Percentiles rank a stretch among this genome's conserved stretches.
phyloP scores from a whole-genome alignment of 2,113 vertebrate genomes.

The Cercopithecus mona region DNA sequence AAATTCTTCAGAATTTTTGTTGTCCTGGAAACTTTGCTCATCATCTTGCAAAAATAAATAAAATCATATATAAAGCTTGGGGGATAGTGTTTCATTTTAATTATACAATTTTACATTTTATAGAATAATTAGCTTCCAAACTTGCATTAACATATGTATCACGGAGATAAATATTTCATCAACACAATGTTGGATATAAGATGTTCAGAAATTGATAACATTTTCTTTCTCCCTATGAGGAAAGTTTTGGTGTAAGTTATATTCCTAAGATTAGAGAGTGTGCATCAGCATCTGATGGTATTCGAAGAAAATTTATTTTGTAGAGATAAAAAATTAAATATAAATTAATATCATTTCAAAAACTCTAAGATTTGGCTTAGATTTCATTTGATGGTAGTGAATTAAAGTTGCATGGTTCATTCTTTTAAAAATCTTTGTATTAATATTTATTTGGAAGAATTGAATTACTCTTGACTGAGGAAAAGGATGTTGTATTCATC shows the following conservation, averaged over 20 bases:
- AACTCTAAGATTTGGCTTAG: slow-evolving; percentile 51
- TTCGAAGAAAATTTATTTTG: slow-evolving; percentile 4
- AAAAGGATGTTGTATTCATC: slow-evolving; percentile 58
- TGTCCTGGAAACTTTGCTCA: rapidly evolving
- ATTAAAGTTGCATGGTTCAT: slow-evolving; percentile 64
- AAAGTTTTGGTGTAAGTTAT: too few relatives aligned
- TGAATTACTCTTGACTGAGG: slow-evolving; percentile 18
- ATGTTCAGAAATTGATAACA: too few relatives aligned
- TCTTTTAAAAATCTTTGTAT: slow-evolving; percentile 64
- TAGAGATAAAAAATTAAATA: slow-evolving; percentile 2
- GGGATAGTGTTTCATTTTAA: neutral
- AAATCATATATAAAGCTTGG: neutral
- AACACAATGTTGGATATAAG: too few relatives aligned
- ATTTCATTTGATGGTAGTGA: slow-evolving; percentile 54
- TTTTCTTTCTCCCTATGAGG: too few relatives aligned
- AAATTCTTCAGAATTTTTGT: neutral
- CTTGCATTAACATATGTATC: too few relatives aligned
- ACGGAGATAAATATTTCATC: too few relatives aligned
- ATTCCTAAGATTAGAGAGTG: too few relatives aligned
- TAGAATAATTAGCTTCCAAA: too few relatives aligned
- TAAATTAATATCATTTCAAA: slow-evolving; percentile 59
- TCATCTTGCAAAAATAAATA: neutral
- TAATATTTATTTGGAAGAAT: slow-evolving; percentile 57
- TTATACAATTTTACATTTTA: neutral
- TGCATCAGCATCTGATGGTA: neutral